A percentile compares a stretch with the other conserved stretches of the same genome.
Evolutionary conservation across 2,113 vertebrate genomes (phyloP).

Genomic region (Trichechus manatus): DNA sequence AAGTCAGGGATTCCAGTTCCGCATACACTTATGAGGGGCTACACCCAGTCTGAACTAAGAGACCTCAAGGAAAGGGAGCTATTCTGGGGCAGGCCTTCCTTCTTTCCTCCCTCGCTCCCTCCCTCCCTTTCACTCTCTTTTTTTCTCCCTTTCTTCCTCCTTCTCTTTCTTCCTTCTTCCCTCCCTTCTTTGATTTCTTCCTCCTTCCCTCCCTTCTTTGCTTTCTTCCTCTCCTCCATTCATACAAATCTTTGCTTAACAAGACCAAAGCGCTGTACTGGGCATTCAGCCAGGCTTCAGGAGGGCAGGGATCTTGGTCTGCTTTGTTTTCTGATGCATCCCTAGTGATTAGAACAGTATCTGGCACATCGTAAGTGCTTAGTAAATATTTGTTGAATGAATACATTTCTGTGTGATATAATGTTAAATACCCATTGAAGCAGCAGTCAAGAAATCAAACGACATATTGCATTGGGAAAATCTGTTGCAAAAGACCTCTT

Average conservation of each 20-base stretch:
- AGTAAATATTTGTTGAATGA: background rate
- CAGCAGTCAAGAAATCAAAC: background rate
- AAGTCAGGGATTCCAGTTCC: conserved; percentile 72
- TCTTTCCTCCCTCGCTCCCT: background rate
- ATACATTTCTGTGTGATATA: background rate
- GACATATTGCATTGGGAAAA: background rate
- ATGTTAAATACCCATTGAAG: background rate
- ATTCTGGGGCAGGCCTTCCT: background rate
- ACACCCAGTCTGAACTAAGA: background rate
- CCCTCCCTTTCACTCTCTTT: background rate
- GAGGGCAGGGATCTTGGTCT: background rate
- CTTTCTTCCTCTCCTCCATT: background rate
- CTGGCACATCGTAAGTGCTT: background rate
- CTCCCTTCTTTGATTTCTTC: background rate
- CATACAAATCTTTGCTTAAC: background rate
- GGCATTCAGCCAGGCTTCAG: background rate
- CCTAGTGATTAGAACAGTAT: background rate
- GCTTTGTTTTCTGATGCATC: background rate
- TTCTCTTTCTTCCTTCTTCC: background rate
- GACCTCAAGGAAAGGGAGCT: background rate
- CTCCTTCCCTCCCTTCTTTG: background rate
- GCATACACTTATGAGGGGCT: background rate
- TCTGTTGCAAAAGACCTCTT: background rate
- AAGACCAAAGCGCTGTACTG: background rate
- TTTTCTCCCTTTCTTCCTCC: background rate